Base-by-base conservation (phyloP, 2,797 vertebrate species). In the Hapalemur alaotrensis region DNA sequence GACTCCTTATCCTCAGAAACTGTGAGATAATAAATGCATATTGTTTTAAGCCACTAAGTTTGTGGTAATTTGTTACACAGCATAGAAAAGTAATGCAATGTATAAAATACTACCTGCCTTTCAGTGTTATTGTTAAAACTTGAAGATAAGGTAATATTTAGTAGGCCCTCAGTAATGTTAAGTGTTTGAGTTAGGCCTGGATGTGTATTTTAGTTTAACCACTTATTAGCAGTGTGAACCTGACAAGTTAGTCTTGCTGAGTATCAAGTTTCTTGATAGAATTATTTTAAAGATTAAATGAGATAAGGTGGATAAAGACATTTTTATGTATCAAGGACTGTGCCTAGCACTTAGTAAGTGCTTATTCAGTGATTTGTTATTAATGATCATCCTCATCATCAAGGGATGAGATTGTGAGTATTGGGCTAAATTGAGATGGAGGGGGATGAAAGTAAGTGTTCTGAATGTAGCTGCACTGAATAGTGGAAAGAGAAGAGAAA, bases 321-420 rank as follows among this genome's bases (percentile, higher is more conserved):
- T 28, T 79, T 93, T 84, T 91, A 17, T 85, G 52, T 88, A 14
- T 63, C 35, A 93, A 54, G 4, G 17, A 4, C 4, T 85, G 63
- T 91, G 81, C 91, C 89, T 94, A 50, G 80, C 70, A 93, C 63
- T 86, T 95, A 93, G 87, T 92, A 93, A 82, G 91, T 96, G 72
- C 65, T 95, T 87, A 46, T 30, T 91, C 14, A 35, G 7, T 43
- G 20, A 18, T 38, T 89, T 57, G 23, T 81, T 81, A 5, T 57
- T 67, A 22, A 10, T 61, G 59, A 43, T 57, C 20, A 25, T 43
- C 38, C 15, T 83, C 48, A 18, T 92, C 43, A 18, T 70, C 17
- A 73, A 32, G n/a, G 46, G 52, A 7, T 90, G 78, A 73, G 38
- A 79, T 52, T 80, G 30, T 86, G 80, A 46, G 13, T 54, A 5